Conservation (phyloP, 2,888 invertebrate genomes). For the Callyntrura guangdongensis region DNA sequence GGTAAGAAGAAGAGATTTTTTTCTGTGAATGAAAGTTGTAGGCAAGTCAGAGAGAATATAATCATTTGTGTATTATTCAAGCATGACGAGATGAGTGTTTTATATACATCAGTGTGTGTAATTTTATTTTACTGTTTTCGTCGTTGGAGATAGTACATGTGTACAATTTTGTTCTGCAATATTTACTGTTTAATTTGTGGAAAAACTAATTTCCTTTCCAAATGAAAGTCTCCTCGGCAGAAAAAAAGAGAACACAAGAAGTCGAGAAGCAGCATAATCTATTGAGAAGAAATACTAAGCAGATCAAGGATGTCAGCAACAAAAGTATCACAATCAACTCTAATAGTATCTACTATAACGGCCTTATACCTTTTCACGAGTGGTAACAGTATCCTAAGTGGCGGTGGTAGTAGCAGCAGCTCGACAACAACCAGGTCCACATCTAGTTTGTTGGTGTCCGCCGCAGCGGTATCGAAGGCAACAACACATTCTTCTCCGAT, state of each 20-base stretch:
- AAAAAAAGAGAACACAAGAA: slow-evolving; percentile 24
- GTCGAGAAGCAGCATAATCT: slow-evolving; percentile 42
- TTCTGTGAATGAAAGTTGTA: not conserved
- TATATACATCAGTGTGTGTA: slow-evolving; percentile 2
- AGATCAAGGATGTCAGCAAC: slow-evolving; percentile 76
- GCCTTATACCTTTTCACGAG: slow-evolving; percentile 69
- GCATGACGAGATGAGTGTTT: slow-evolving; percentile 14
- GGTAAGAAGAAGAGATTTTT: slow-evolving; percentile 12
- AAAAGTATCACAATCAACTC: slow-evolving; percentile 68
- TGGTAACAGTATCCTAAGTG: slow-evolving; percentile 56
- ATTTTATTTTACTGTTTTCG: not conserved
- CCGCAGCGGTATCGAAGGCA: slow-evolving; percentile 64
- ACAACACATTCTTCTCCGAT: slow-evolving; percentile 71
- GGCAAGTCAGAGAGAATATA: not conserved
- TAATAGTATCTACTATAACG: slow-evolving; percentile 63
- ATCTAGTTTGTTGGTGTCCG: slow-evolving; percentile 48
- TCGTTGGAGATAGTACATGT: not conserved
- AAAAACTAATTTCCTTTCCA: slow-evolving; percentile 67
- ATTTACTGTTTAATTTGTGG: slow-evolving; percentile 56
- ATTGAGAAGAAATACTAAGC: slow-evolving; percentile 46
- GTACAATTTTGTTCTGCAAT: slow-evolving; percentile 32
- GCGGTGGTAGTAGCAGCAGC: not conserved
- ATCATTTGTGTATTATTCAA: not conserved
- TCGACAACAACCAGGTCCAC: slow-evolving; percentile 37
- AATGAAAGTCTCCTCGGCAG: slow-evolving; percentile 66